Evolutionary conservation across 1,140 invertebrate genomes (phyloP).

Genomic region (Dinoponera quadriceps): DNA sequence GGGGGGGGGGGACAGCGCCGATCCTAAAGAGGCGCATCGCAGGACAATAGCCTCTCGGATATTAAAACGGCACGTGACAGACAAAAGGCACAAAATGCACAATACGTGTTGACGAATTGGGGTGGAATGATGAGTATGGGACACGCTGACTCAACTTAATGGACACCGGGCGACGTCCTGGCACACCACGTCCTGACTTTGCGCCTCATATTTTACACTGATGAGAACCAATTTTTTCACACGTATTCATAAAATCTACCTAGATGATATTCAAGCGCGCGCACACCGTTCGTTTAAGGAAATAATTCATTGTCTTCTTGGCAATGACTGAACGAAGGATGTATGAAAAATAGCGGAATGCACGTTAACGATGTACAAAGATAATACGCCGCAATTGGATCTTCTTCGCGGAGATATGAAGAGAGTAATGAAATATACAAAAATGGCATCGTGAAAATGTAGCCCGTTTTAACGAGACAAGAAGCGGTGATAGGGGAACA

Average conservation of each 20-base stretch:
- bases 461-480: slow-evolving; percentile 2
- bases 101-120: slow-evolving; percentile 77
- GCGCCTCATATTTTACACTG: neutral
- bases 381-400: neutral
- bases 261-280: neutral
- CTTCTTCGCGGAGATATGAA: neutral
- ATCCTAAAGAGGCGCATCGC: slow-evolving; percentile 65
- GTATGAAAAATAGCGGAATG: neutral
- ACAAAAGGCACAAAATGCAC: slow-evolving; percentile 80
- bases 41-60: slow-evolving; percentile 76
- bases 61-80: slow-evolving; percentile 82
- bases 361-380: neutral
- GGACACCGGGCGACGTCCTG: slow-evolving; percentile 28
- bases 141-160: slow-evolving; percentile 70
- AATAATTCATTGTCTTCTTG: neutral
- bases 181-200: neutral
- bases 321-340: neutral
- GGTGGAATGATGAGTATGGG: slow-evolving; percentile 66
- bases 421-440: neutral
- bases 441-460: neutral
- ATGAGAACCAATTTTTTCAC: neutral
- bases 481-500: neutral
- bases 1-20: slow-evolving; percentile 20
- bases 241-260: neutral
- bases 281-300: neutral